These are phyloP conservation scores for Dicyrtomina minuta DNA, from an alignment of 2,888 invertebrate species.

Conservation along the genomic window DNA sequence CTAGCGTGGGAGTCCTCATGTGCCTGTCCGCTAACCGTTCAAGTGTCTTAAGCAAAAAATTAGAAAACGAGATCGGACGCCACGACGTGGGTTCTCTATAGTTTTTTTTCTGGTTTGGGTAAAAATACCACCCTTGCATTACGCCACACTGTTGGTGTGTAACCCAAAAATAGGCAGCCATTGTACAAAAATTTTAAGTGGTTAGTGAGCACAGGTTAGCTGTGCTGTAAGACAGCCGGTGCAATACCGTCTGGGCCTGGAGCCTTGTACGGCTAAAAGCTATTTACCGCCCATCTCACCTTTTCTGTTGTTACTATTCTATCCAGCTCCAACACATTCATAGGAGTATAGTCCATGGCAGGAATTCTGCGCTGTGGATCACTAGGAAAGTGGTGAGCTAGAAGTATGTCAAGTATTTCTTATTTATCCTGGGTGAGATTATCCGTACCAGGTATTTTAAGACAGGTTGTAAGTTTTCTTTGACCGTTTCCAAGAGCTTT, in stretches of 20 bases:
- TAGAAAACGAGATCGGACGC: constrained; percentile 39
- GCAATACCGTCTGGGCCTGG: constrained; percentile 36
- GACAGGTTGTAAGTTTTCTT: too few relatives aligned
- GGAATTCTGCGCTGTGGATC: too few relatives aligned
- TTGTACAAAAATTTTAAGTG: neutral
- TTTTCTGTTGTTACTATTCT: neutral
- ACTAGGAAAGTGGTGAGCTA: too few relatives aligned
- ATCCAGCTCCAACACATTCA: too few relatives aligned
- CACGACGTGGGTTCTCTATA: constrained; percentile 30
- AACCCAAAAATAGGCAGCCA: constrained; percentile 18
- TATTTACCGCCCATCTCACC: constrained; percentile 16
- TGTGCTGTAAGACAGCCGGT: constrained; percentile 29
- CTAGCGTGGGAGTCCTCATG: constrained; percentile 4
- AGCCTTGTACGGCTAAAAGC: constrained; percentile 30
- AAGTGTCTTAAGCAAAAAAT: constrained; percentile 38
- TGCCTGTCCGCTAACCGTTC: constrained; percentile 35
- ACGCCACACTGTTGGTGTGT: constrained; percentile 10
- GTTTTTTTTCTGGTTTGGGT: constrained; percentile 37
- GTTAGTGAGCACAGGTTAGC: neutral
- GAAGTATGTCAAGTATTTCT: too few relatives aligned
- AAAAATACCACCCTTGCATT: constrained; percentile 29
- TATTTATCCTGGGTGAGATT: too few relatives aligned
- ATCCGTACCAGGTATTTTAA: too few relatives aligned
- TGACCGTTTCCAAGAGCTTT: too few relatives aligned
- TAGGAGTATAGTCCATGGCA: too few relatives aligned